These are phyloP conservation scores for Acestrorhynchus altus DNA, from an alignment of 2,797 vertebrate species.

Conservation along the genomic window DNA sequence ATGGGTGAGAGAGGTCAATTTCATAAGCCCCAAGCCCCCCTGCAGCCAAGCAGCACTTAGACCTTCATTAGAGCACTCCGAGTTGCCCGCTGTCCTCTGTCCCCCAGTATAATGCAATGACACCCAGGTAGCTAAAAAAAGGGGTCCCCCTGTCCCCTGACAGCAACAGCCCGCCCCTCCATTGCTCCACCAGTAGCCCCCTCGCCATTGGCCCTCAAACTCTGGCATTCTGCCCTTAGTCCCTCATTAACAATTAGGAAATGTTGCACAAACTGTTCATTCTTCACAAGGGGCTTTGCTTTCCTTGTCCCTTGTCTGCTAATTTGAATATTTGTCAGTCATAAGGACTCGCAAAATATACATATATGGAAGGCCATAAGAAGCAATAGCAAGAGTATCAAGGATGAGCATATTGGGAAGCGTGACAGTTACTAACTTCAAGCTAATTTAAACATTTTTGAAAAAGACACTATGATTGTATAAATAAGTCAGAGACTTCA, in stretches of 20 bases:
- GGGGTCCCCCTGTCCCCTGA: constrained; percentile 71
- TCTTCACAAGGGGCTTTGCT: constrained; percentile 82
- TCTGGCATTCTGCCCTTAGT: constrained; percentile 62
- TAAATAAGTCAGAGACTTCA: too few species aligned
- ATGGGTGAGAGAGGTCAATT: constrained; percentile 46
- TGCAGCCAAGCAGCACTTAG: constrained; percentile 58
- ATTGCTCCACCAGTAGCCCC: constrained; percentile 43
- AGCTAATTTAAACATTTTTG: too few species aligned
- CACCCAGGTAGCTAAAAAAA: constrained; percentile 72
- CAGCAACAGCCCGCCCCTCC: constrained; percentile 52
- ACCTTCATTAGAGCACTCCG: constrained; percentile 67
- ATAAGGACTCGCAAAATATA: constrained; percentile 68
- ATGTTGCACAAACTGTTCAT: constrained; percentile 87
- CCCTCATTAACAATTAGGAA: constrained; percentile 87
- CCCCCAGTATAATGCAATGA: constrained; percentile 68
- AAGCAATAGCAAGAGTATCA: background rate
- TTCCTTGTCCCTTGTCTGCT: constrained; percentile 72
- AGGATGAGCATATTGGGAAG: background rate
- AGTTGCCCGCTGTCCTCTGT: constrained; percentile 65
- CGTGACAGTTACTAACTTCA: background rate
- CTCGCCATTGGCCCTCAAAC: constrained; percentile 67
- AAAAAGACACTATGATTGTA: too few species aligned
- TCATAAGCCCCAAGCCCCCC: constrained; percentile 57
- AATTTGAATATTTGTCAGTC: constrained; percentile 85
- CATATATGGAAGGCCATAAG: background rate